Evolutionary conservation across 2,888 invertebrate species (phyloP).

Genomic region (Chelonus formosanus): DNA sequence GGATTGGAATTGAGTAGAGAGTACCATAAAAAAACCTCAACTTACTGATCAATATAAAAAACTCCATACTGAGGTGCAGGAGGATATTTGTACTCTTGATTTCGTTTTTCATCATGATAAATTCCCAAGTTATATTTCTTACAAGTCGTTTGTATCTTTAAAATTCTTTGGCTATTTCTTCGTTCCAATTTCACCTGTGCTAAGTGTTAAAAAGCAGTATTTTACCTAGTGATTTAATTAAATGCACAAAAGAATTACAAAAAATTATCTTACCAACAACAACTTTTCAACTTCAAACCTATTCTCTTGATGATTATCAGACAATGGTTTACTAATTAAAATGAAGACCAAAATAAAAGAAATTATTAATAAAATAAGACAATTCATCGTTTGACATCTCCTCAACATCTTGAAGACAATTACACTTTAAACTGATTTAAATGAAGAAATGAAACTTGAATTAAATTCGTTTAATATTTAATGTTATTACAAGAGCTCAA

Average conservation of each 20-base stretch:
- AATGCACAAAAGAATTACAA: no score
- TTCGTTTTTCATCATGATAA: conserved; percentile 46
- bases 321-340: conserved; percentile 9
- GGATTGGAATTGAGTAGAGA: no score
- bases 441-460: neutral
- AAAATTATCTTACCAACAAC: neutral
- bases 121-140: conserved; percentile 62
- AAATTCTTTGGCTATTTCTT: conserved; percentile 66
- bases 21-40: neutral
- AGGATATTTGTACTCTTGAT: conserved; percentile 60
- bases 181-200: conserved; percentile 60
- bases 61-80: conserved; percentile 66
- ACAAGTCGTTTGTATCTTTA: conserved; percentile 57
- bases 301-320: neutral
- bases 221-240: neutral
- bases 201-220: neutral
- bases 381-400: conserved; percentile 23
- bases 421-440: neutral
- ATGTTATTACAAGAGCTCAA: neutral
- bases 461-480: neutral
- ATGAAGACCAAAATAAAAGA: conserved; percentile 26
- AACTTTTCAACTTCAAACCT: conserved; percentile 7
- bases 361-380: conserved; percentile 20
- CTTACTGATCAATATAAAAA: conserved; percentile 60
- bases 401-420: conserved; percentile 24